Percentiles rank a stretch among this genome's conserved stretches.
phyloP scores from a whole-genome alignment of 2,113 vertebrate species.

The Poecile atricapillus region DNA sequence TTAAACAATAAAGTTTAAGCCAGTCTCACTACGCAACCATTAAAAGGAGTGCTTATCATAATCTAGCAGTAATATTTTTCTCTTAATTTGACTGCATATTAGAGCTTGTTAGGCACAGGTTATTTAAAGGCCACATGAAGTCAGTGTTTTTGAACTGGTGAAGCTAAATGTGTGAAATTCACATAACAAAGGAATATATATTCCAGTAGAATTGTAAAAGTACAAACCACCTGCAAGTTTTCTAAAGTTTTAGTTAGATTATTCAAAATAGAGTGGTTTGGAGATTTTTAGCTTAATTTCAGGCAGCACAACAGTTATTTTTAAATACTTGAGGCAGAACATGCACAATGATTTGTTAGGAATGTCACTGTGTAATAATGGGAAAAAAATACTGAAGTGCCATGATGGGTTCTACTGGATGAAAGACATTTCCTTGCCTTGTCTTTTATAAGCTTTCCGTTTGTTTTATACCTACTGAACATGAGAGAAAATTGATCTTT shows the following conservation, averaged over 20 bases:
- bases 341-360: not conserved
- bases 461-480: not conserved
- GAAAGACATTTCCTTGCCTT: not conserved
- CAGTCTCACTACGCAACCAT: rapidly evolving
- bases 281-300: not conserved
- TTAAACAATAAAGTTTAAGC: not conserved
- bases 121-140: not conserved
- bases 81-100: not conserved
- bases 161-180: not conserved
- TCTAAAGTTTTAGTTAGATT: not conserved
- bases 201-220: not conserved
- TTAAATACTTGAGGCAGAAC: not conserved
- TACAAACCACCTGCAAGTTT: not conserved
- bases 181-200: not conserved
- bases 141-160: not conserved
- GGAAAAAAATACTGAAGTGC: not conserved
- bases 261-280: not conserved
- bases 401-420: not conserved
- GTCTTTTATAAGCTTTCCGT: not conserved
- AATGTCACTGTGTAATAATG: not conserved
- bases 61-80: not conserved
- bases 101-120: not conserved
- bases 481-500: not conserved
- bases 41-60: not conserved
- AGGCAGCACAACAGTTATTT: not conserved